These are phyloP conservation scores for Sphenopsis melanotis DNA, from an alignment of 2,797 vertebrate genomes.

Conservation along the genomic window DNA sequence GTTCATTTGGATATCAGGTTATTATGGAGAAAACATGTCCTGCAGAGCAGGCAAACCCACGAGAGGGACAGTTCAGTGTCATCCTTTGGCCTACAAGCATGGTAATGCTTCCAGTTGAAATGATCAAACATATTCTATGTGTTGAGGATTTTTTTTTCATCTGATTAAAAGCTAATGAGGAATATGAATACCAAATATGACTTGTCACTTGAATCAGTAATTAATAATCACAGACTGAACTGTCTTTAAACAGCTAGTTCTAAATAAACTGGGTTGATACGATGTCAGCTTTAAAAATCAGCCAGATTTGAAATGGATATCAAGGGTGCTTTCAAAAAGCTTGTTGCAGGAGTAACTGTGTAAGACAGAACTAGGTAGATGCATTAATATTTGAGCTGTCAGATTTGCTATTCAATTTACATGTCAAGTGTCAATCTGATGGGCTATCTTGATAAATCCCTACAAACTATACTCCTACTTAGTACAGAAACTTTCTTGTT, in stretches of 20 bases:
- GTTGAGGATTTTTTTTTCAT: neutral
- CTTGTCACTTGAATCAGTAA: neutral
- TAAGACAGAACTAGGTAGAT: slow-evolving; percentile 25
- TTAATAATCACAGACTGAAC: slow-evolving; percentile 13
- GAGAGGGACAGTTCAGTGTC: neutral
- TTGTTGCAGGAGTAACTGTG: slow-evolving; percentile 22
- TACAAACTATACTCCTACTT: slow-evolving; percentile 37
- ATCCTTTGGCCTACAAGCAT: neutral
- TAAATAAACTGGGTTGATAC: neutral
- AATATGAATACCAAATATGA: neutral
- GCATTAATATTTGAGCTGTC: slow-evolving; percentile 61
- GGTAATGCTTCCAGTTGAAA: neutral
- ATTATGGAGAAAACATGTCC: neutral
- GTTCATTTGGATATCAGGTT: neutral
- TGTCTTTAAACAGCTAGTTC: neutral
- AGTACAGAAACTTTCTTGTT: slow-evolving; percentile 47
- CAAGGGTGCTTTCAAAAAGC: slow-evolving; percentile 54
- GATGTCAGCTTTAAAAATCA: slow-evolving; percentile 62
- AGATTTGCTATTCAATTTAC: slow-evolving; percentile 67
- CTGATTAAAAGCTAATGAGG: neutral
- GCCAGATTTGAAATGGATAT: slow-evolving; percentile 58
- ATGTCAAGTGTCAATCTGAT: slow-evolving; percentile 62
- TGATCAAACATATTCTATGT: neutral
- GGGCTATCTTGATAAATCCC: slow-evolving; percentile 55
- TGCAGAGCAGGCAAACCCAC: neutral